phyloP scores from a whole-genome alignment of 64 coral and sea anemone genomes.

The Actinia equina region DNA sequence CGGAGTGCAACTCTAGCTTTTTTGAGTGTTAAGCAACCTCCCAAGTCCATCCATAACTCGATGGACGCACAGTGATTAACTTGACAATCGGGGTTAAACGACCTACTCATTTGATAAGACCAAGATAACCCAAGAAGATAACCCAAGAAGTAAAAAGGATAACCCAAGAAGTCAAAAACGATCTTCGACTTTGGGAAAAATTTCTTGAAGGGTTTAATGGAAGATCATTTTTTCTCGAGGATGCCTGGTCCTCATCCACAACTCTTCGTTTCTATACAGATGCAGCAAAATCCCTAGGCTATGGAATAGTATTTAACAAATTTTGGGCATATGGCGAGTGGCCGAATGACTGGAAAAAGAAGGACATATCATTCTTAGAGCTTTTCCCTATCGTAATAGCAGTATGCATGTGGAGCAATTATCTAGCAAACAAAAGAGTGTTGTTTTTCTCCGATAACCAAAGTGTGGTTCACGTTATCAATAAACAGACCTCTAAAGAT shows the following conservation, averaged over 20 bases:
- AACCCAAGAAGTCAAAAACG: constrained; percentile 11
- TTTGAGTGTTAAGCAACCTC: not conserved
- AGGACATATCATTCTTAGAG: constrained; percentile 34
- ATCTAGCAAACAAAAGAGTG: not conserved
- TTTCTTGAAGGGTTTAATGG: constrained; percentile 53
- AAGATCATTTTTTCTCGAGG: constrained; percentile 62
- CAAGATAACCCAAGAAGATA: no score
- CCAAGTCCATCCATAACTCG: no score
- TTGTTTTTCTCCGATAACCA: constrained; percentile 26
- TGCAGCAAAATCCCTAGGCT: constrained; percentile 17
- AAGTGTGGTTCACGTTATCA: not conserved
- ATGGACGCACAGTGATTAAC: constrained; percentile 38
- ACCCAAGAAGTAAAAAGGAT: not conserved
- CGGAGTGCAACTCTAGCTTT: not conserved
- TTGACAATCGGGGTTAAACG: constrained; percentile 29
- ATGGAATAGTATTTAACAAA: constrained; percentile 44
- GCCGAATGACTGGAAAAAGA: constrained; percentile 34
- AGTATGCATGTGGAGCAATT: not conserved
- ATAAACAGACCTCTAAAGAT: constrained; percentile 24
- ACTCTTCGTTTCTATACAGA: constrained; percentile 44
- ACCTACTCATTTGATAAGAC: constrained; percentile 9
- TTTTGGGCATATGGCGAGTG: constrained; percentile 51
- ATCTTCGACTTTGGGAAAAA: constrained; percentile 32
- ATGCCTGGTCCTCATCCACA: constrained; percentile 26
- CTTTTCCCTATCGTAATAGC: not conserved